Conservation (phyloP, 2,888 invertebrate genomes). For the Hoplodrina ambigua region DNA sequence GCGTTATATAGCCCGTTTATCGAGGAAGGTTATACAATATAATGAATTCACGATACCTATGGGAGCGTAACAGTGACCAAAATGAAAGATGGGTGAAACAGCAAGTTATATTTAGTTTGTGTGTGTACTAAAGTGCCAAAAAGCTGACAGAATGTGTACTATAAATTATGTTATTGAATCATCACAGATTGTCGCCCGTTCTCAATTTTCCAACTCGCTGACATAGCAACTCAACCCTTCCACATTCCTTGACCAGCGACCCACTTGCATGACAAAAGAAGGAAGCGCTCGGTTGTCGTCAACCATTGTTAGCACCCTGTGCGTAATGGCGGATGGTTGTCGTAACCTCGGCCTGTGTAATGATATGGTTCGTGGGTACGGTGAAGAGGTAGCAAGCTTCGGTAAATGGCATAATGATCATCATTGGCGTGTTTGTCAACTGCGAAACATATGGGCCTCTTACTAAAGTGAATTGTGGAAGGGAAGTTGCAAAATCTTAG, state of each 20-base stretch:
- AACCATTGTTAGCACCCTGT: constrained; percentile 54
- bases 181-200: not conserved
- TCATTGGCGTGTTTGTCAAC: not conserved
- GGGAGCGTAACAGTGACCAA: too few species aligned
- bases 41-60: too few species aligned
- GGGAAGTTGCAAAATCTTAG: too few species aligned
- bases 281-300: constrained; percentile 55
- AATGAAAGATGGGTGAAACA: too few species aligned
- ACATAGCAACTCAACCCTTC: constrained; percentile 27
- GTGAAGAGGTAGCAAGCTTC: not conserved
- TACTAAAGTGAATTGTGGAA: too few species aligned
- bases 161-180: not conserved
- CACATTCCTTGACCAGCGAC: constrained; percentile 58
- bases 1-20: too few species aligned
- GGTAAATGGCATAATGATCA: not conserved
- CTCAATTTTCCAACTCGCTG: constrained; percentile 26
- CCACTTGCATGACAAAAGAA: constrained; percentile 59
- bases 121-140: too few species aligned
- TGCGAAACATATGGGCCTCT: not conserved
- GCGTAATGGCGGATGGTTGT: constrained; percentile 51
- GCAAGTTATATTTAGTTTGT: too few species aligned
- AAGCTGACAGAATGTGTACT: too few species aligned
- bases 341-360: constrained; percentile 37
- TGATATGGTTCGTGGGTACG: constrained; percentile 18
- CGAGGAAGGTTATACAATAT: too few species aligned